Conservation (phyloP, 2,888 invertebrate genomes). For the Hirudinaria manillensis region DNA sequence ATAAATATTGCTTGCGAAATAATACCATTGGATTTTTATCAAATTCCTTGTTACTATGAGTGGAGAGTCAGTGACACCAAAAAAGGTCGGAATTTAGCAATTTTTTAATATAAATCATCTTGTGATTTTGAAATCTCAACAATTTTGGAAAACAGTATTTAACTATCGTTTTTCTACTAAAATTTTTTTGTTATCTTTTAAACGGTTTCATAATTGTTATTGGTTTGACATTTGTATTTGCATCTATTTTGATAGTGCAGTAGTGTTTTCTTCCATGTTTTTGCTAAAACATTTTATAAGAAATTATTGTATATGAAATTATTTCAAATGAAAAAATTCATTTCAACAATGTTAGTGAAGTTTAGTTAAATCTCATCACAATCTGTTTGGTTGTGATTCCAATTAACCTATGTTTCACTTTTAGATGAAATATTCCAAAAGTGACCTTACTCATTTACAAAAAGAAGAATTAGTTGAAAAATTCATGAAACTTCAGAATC, state of each 20-base stretch:
- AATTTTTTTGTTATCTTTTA: too few relatives aligned
- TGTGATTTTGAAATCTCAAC: too few relatives aligned
- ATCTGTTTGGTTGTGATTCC: background rate
- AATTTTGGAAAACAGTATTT: too few relatives aligned
- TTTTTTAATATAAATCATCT: too few relatives aligned
- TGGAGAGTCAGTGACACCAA: background rate
- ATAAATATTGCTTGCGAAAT: too few relatives aligned
- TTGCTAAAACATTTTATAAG: background rate
- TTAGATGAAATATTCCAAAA: conserved; percentile 11
- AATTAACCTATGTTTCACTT: background rate
- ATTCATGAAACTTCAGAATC: background rate
- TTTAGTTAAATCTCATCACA: background rate
- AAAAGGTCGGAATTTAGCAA: background rate
- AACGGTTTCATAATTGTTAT: too few relatives aligned
- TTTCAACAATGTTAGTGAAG: background rate
- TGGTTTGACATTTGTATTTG: too few relatives aligned
- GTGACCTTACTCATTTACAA: conserved; percentile 5
- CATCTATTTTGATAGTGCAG: too few relatives aligned
- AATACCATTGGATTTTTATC: too few relatives aligned
- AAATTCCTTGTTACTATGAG: background rate
- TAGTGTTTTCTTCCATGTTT: background rate
- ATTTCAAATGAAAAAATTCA: background rate
- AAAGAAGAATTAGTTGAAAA: conserved; percentile 13
- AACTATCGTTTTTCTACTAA: too few relatives aligned
- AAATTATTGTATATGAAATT: background rate